Evolutionary conservation across 2,797 vertebrate species (phyloP), one percentile per base, ranked within the genome.

Genomic region (Decapterus maruadsi): DNA sequence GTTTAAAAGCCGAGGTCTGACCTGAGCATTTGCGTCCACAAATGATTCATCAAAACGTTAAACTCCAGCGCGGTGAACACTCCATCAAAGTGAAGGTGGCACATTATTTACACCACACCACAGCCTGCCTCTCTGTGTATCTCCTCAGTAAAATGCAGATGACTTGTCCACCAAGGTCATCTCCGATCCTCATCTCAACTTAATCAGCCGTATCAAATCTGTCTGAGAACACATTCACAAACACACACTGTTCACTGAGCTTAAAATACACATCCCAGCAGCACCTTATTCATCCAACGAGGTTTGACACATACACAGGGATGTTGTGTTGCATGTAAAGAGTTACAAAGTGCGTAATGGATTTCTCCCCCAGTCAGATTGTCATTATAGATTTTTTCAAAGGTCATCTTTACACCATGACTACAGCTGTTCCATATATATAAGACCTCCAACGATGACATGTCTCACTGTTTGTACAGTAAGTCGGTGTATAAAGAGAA

Each of bases 121-220:
- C 7, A 51, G 36, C 26, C 4, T 46, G 36, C 26, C 4, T 46
- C 14, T 63, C 6, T 51, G n/a, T 45, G 29, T 16, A 7, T 46
- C 62, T 40, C 36, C 19, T 48, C 45, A 40, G 22, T 40, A 26
- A 60, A 60, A 72, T 45, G 48, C 53, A 26, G 51, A 70, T 58
- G 62, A 75, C 70, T 40, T 42, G 57, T 59, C 58, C 75, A 56
- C 56, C 68, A 81, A 88, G 84, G 86, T 85, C 80, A 87, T 69
- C 74, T 50, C 62, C 45, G 59, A 57, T 80, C 6, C 61, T 77
- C 84, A 76, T 86, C 78, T 75, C 70, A 61, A 68, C 17, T 16
- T 81, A 81, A 83, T 80, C 77, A 81, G 75, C 59, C 43, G n/a
- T 14, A 58, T 77, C 61, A 42, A 66, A 76, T 72, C 68, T 60